phyloP scores from a whole-genome alignment of 2,888 invertebrate species.

The Craniophora ligustri region DNA sequence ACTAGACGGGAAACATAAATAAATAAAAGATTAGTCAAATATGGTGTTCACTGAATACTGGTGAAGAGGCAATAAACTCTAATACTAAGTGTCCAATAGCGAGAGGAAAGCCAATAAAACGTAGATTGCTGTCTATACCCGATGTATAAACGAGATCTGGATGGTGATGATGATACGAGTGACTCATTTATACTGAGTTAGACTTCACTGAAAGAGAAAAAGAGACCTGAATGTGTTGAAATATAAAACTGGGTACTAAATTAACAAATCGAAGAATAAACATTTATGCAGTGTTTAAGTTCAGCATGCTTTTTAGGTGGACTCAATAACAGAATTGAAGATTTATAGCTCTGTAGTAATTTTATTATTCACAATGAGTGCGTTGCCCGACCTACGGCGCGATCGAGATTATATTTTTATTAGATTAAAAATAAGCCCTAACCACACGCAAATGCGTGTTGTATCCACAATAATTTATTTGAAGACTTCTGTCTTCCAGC shows the following conservation, averaged over 20 bases:
- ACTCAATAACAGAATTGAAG: conserved; percentile 2
- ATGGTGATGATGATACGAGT: not conserved
- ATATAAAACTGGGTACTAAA: no score
- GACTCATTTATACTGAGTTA: conserved; percentile 15
- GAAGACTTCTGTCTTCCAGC: conserved; percentile 17
- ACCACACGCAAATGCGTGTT: conserved; percentile 37
- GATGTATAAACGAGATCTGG: no score
- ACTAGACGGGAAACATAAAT: no score
- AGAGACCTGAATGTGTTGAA: no score
- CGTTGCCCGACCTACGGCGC: conserved; percentile 37
- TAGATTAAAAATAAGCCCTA: conserved; percentile 33
- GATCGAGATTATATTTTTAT: conserved; percentile 30
- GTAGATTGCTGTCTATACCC: no score
- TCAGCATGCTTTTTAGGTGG: not conserved
- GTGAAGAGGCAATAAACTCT: no score
- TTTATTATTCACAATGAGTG: conserved; percentile 13
- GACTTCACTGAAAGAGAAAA: conserved; percentile 5
- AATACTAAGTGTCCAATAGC: no score
- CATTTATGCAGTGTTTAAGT: no score
- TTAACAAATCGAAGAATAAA: no score
- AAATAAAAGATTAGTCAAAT: no score
- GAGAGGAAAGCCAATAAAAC: no score
- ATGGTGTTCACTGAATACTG: no score
- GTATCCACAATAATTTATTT: conserved; percentile 29
- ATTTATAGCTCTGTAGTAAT: not conserved